These are phyloP conservation scores for Encarsia formosa DNA, from an alignment of 2,888 invertebrate genomes.

Conservation along the genomic window DNA sequence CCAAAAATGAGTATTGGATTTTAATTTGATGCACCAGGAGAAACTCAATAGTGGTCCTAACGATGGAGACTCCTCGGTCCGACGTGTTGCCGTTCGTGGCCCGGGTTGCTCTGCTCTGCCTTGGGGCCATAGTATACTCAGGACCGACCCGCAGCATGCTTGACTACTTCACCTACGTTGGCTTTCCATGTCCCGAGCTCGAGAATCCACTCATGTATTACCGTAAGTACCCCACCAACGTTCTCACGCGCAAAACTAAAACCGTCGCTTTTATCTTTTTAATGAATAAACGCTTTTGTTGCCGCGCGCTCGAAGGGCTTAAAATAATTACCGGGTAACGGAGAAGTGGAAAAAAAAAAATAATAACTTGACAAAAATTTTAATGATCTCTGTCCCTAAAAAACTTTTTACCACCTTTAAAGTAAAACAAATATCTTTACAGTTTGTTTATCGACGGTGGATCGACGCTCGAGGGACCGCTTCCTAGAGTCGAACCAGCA, in stretches of 20 bases:
- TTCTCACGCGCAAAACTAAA: no score
- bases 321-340: no score
- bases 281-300: no score
- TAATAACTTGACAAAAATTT: no score
- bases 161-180: constrained; percentile 91
- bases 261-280: no score
- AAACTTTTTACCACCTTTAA: no score
- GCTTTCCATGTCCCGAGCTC: constrained; percentile 93
- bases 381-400: no score
- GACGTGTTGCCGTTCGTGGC: constrained; percentile 96
- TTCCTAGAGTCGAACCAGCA: constrained; percentile 92
- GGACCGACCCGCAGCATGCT: constrained; percentile 89
- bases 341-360: no score
- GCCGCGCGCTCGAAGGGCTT: no score
- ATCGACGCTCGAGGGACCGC: constrained; percentile 78
- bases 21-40: constrained; percentile 57
- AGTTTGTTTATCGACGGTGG: constrained; percentile 76
- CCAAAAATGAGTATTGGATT: not conserved
- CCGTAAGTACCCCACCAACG: constrained; percentile 74
- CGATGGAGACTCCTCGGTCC: constrained; percentile 88
- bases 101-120: constrained; percentile 82
- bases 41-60: constrained; percentile 83
- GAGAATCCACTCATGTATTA: constrained; percentile 99
- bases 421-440: no score
- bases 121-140: constrained; percentile 82